A percentile compares a stretch with the other conserved stretches of the same genome.
Conservation (phyloP, 2,888 invertebrate genomes). For the Eledona agricola region DNA sequence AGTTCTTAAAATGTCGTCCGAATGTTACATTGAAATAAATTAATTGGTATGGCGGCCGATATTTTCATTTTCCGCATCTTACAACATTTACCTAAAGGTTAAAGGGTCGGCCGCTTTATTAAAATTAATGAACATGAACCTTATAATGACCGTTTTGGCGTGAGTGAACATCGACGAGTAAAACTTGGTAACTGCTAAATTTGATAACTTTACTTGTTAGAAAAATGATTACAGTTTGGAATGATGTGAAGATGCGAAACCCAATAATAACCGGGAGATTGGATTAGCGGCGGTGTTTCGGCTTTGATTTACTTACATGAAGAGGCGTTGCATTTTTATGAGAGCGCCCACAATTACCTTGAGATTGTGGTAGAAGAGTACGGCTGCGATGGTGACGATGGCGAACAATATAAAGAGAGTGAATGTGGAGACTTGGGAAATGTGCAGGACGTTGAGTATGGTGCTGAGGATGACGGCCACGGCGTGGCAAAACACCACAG, state of each 20-base stretch:
- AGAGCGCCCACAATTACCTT: conserved; percentile 70
- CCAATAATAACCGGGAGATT: conserved; percentile 8
- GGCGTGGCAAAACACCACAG: conserved; percentile 82
- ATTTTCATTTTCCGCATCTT: no score
- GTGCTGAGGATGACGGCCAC: conserved; percentile 79
- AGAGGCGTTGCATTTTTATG: not conserved
- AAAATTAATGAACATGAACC: conserved; percentile 18
- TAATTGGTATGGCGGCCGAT: no score
- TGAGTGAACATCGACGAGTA: conserved; percentile 9
- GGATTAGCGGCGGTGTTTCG: no score
- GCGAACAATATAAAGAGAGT: conserved; percentile 82
- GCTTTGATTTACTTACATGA: conserved; percentile 14
- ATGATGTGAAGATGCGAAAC: conserved; percentile 4
- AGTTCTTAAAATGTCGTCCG: conserved; percentile 1
- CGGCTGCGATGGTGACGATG: conserved; percentile 76
- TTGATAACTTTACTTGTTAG: no score
- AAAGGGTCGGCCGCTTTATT: conserved; percentile 8
- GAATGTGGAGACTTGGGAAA: conserved; percentile 80
- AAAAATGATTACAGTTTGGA: conserved; percentile 12
- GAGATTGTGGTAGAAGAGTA: conserved; percentile 84
- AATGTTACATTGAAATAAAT: no score
- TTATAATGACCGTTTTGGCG: conserved; percentile 13
- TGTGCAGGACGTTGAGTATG: conserved; percentile 74
- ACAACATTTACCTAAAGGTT: no score
- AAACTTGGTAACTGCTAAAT: conserved; percentile 19